Base-by-base conservation (phyloP, 2,113 vertebrate species). In the Calidris pugnax region DNA sequence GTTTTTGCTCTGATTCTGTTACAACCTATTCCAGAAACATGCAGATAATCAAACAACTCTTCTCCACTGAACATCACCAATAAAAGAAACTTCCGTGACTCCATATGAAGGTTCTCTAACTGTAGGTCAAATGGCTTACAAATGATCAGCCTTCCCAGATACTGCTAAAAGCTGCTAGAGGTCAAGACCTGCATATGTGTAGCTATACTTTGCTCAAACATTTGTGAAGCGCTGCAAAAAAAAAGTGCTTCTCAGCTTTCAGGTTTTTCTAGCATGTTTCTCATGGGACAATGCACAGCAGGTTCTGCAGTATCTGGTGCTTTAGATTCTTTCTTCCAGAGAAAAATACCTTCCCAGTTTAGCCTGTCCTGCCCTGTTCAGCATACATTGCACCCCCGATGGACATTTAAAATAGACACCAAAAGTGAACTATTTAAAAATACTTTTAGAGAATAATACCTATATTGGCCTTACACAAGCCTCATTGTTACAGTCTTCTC, bases 181-280 rank as follows among this genome's bases (percentile, higher is more conserved):
- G 68, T 85, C 32, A 67, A 66, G n/a, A n/a, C 13, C 17, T 59
- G 12, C 30, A 27, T 33, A 48, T 9, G 12, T 1, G 1, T 30
- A 81, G 41, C 48, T 63, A 10, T 37, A 59, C 14, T 74, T 89
- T 39, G 9, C 22, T 68, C 64, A 78, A 68, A 62, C 16, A n/a
- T 20, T 82, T 83, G n/a, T 69, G 75, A 91, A 91, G 37, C 48
- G 62, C 33, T 51, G 21, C 4, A 57, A 33, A 48, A 83, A 75
- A 71, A 75, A 71, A 47, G 8, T 11, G 2, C 15, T 87, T 82
- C 28, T 72, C 47, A 51, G 15, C 43, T 95, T 86, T 64, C 27
- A 53, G 37, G 78, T 91, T 68, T 91, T 95, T 91, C 71, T 74
- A 47, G 27, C 6, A 37, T 63, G 33, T 68, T 93, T 93, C n/a